Percentiles rank a stretch among this genome's conserved stretches.
Conservation (phyloP, 1,140 invertebrate species). For the Trichonephila clavata region DNA sequence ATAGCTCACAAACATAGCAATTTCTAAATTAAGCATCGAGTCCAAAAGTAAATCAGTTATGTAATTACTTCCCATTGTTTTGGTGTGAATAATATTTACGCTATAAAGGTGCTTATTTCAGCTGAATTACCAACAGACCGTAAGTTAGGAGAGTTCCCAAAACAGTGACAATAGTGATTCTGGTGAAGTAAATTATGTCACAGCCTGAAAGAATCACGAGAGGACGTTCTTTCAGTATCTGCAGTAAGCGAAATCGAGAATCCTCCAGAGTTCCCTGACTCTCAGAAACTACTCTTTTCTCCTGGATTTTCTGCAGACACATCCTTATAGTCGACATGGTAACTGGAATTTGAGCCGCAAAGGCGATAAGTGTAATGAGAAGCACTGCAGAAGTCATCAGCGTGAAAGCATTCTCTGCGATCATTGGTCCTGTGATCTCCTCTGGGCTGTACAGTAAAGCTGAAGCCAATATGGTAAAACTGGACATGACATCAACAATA, state of each 20-base stretch:
- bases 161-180: constrained; percentile 33
- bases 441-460: not conserved
- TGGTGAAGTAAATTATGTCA: constrained; percentile 56
- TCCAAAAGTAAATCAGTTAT: no score
- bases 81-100: not conserved
- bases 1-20: no score
- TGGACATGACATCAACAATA: constrained; percentile 47
- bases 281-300: not conserved
- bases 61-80: no score
- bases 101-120: not conserved
- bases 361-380: constrained; percentile 13
- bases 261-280: not conserved
- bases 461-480: constrained; percentile 56
- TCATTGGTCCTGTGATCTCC: constrained; percentile 32
- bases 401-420: constrained; percentile 37
- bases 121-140: constrained; percentile 48
- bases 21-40: no score
- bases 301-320: constrained; percentile 10
- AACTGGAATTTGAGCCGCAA: constrained; percentile 32
- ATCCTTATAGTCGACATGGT: not conserved
- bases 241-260: not conserved
- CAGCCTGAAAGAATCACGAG: constrained; percentile 36
- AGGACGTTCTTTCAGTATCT: constrained; percentile 18
- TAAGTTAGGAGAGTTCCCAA: constrained; percentile 60
- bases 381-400: constrained; percentile 11